phyloP scores from a whole-genome alignment of 2,797 vertebrate species.

The Argya squamiceps region DNA sequence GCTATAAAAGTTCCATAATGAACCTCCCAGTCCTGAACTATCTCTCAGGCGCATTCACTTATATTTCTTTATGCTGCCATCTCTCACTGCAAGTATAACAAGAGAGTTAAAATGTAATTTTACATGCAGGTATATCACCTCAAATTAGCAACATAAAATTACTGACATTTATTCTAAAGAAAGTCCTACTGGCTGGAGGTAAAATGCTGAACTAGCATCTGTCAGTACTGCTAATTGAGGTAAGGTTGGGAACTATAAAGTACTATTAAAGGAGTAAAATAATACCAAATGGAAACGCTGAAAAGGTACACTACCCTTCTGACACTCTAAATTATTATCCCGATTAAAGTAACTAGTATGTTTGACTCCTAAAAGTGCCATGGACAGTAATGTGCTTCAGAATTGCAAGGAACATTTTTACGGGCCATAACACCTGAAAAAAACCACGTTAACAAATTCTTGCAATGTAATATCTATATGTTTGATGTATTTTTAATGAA shows the following conservation, averaged over 20 bases:
- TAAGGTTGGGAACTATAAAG: slow-evolving; percentile 67
- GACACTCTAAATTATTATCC: slow-evolving; percentile 63
- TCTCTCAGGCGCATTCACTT: slow-evolving; percentile 32
- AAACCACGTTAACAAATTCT: slow-evolving; percentile 20
- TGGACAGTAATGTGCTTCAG: neutral
- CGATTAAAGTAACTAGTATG: slow-evolving; percentile 33
- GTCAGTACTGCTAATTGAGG: slow-evolving; percentile 69
- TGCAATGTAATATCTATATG: neutral
- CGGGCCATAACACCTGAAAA: neutral
- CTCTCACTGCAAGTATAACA: slow-evolving; percentile 54
- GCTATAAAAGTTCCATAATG: slow-evolving; percentile 57
- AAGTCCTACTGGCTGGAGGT: slow-evolving; percentile 53
- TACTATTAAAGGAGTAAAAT: slow-evolving; percentile 68
- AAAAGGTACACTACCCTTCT: slow-evolving; percentile 60
- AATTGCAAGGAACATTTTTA: slow-evolving; percentile 23
- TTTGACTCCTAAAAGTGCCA: slow-evolving; percentile 65
- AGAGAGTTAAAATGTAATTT: slow-evolving; percentile 67
- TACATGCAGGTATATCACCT: slow-evolving; percentile 70
- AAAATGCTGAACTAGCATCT: slow-evolving; percentile 75
- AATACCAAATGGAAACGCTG: slow-evolving; percentile 65
- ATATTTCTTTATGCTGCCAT: slow-evolving; percentile 51
- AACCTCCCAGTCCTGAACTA: slow-evolving; percentile 46
- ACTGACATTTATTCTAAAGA: slow-evolving; percentile 73
- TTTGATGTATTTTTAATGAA: slow-evolving; percentile 42
- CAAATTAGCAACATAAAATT: slow-evolving; percentile 75